phyloP scores from a whole-genome alignment of 2,113 vertebrate genomes.

The Centropus bengalensis region DNA sequence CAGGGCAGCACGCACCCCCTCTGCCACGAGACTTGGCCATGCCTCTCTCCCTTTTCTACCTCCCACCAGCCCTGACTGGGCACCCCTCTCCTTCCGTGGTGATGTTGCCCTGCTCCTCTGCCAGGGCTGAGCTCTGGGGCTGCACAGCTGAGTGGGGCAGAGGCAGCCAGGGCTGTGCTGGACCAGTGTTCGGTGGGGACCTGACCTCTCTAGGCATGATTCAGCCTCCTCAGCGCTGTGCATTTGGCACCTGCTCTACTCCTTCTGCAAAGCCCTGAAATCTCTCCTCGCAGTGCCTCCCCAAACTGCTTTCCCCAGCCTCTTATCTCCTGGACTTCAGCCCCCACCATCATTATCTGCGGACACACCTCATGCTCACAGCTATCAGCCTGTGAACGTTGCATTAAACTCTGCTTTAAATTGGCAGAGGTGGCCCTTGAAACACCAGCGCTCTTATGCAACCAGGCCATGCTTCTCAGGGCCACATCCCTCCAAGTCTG shows the following conservation, averaged over 20 bases:
- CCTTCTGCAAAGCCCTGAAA: neutral
- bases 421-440: neutral
- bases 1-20: neutral
- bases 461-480: neutral
- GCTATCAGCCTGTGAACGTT: neutral
- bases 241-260: neutral
- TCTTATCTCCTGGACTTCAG: slow-evolving; percentile 68
- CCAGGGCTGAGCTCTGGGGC: neutral
- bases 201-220: neutral
- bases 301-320: neutral
- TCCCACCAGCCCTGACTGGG: neutral
- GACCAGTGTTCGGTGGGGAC: accelerated
- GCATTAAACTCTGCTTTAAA: neutral
- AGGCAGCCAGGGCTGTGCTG: accelerated
- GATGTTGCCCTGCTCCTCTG: neutral
- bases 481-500: neutral
- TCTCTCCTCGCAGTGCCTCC: neutral
- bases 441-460: neutral
- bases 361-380: neutral
- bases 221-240: neutral
- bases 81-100: accelerated
- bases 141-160: neutral
- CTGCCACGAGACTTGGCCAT: accelerated
- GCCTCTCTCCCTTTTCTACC: neutral
- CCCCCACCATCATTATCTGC: neutral